A percentile compares a stretch with the other conserved stretches of the same genome.
These are phyloP conservation scores for Vimba vimba DNA, from an alignment of 2,113 vertebrate genomes.

Conservation along the genomic window DNA sequence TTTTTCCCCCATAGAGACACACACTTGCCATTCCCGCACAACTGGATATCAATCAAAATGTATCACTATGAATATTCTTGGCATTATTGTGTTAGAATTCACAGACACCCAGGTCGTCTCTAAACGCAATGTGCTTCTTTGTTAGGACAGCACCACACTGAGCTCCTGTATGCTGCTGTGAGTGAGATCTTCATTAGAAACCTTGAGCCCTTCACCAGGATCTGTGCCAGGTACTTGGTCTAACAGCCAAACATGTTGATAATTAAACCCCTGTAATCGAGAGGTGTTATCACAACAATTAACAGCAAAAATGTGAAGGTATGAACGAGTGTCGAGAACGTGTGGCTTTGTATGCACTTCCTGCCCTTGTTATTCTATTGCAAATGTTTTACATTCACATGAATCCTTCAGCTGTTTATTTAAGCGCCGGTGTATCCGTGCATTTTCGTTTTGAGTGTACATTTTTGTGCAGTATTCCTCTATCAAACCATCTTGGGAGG, in stretches of 20 bases:
- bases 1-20: constrained; percentile 13
- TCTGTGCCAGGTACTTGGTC: constrained; percentile 59
- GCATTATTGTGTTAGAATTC: constrained; percentile 77
- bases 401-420: not conserved
- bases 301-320: constrained; percentile 59
- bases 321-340: constrained; percentile 43
- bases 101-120: constrained; percentile 68
- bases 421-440: not conserved
- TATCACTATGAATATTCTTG: constrained; percentile 75
- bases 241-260: constrained; percentile 65
- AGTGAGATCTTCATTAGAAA: constrained; percentile 67
- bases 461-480: not conserved
- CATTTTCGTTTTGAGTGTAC: not conserved
- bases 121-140: constrained; percentile 74
- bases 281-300: constrained; percentile 69
- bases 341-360: constrained; percentile 52
- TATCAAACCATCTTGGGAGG: constrained; percentile 18
- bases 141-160: constrained; percentile 69
- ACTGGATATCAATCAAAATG: constrained; percentile 80
- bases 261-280: constrained; percentile 62
- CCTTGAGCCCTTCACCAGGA: constrained; percentile 55
- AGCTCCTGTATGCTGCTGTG: constrained; percentile 60
- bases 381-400: not conserved
- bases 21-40: constrained; percentile 59
- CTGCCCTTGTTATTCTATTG: not conserved